A percentile compares a stretch with the other conserved stretches of the same genome.
These are phyloP conservation scores for Theristicus caerulescens DNA, from an alignment of 2,113 vertebrate species.

Conservation along the genomic window DNA sequence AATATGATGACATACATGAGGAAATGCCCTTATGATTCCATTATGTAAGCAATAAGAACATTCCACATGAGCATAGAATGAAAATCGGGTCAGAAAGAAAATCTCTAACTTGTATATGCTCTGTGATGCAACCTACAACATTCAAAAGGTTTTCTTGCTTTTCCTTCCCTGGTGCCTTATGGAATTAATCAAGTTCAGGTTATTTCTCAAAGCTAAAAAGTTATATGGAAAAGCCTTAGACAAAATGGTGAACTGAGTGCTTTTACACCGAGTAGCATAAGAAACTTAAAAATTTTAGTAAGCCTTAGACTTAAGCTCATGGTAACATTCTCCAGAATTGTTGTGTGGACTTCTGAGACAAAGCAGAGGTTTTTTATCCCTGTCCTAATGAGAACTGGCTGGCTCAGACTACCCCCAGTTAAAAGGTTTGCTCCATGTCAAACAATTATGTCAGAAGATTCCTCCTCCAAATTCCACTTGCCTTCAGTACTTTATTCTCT, in stretches of 20 bases:
- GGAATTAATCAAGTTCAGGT: background rate
- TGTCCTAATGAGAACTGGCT: background rate
- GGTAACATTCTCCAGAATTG: background rate
- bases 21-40: background rate
- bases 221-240: background rate
- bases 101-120: background rate
- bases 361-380: background rate
- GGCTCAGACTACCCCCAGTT: background rate
- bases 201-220: background rate
- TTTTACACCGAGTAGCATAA: background rate
- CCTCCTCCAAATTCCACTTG: background rate
- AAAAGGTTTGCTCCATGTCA: background rate
- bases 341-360: background rate
- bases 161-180: background rate
- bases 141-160: background rate
- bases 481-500: background rate
- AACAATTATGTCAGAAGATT: background rate
- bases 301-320: background rate
- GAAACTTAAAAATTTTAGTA: background rate
- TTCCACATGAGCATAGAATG: background rate
- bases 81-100: background rate
- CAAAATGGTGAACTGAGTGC: background rate
- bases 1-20: background rate
- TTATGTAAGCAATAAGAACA: background rate
- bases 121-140: background rate